These are phyloP conservation scores for Tor tambroides DNA, from an alignment of 2,113 vertebrate genomes.

Conservation along the genomic window DNA sequence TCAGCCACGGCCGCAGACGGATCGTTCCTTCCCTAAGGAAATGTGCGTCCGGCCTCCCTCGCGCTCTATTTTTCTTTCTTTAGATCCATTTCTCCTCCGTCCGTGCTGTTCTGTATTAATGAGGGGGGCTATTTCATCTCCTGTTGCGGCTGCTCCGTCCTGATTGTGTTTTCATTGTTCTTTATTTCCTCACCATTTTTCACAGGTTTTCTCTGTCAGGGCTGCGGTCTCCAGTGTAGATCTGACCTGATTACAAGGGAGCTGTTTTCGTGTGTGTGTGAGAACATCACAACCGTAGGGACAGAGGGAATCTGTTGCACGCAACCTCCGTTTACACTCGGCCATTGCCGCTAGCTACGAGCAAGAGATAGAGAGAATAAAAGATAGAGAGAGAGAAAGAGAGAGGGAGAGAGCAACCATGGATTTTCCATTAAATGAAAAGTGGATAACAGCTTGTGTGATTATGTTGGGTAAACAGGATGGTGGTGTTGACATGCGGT, in stretches of 20 bases:
- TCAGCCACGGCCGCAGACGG: slow-evolving; percentile 14
- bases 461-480: slow-evolving; percentile 54
- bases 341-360: slow-evolving; percentile 34
- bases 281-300: slow-evolving; percentile 14
- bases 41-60: not conserved
- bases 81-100: slow-evolving; percentile 48
- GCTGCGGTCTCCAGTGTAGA: slow-evolving; percentile 50
- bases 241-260: slow-evolving; percentile 58
- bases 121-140: slow-evolving; percentile 51
- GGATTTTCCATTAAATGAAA: slow-evolving; percentile 55
- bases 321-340: slow-evolving; percentile 46
- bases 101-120: slow-evolving; percentile 54
- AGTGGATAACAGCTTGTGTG: slow-evolving; percentile 59
- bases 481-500: slow-evolving; percentile 56
- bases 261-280: slow-evolving; percentile 33
- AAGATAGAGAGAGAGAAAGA: slow-evolving; percentile 43
- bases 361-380: slow-evolving; percentile 25
- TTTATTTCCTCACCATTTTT: slow-evolving; percentile 58
- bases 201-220: slow-evolving; percentile 54
- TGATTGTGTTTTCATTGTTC: slow-evolving; percentile 61
- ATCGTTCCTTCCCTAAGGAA: slow-evolving; percentile 44
- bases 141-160: slow-evolving; percentile 48
- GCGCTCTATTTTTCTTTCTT: not conserved
- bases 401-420: slow-evolving; percentile 25
- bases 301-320: slow-evolving; percentile 31